These are phyloP conservation scores for Erebia ligea DNA, from an alignment of 2,888 invertebrate species.

Conservation along the genomic window DNA sequence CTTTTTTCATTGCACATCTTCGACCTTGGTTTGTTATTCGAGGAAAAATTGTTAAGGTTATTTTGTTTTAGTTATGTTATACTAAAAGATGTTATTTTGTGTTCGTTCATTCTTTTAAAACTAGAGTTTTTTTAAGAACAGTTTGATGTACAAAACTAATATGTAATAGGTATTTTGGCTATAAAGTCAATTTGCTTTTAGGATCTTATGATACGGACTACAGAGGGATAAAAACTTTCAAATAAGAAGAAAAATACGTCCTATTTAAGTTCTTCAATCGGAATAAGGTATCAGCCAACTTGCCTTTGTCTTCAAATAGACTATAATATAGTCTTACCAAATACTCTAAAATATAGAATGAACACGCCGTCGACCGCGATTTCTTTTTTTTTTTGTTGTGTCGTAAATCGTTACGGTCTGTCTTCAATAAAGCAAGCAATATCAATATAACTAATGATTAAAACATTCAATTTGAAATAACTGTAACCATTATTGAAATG, in stretches of 20 bases:
- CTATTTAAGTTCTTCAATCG: too few species aligned
- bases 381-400: not conserved
- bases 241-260: too few species aligned
- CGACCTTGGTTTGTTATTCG: slow-evolving; percentile 9
- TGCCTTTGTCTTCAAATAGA: too few species aligned
- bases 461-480: not conserved
- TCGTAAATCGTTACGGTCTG: too few species aligned
- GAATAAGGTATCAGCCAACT: too few species aligned
- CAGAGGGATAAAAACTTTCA: too few species aligned
- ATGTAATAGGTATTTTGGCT: too few species aligned
- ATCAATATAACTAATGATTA: not conserved
- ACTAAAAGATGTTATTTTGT: slow-evolving; percentile 13
- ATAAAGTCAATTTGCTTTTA: not conserved
- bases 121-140: not conserved
- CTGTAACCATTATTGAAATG: not conserved
- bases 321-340: too few species aligned
- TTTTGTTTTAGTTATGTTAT: not conserved
- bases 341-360: not conserved
- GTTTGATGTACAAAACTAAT: not conserved
- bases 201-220: not conserved
- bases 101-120: not conserved
- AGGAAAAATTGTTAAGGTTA: slow-evolving; percentile 27
- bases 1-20: slow-evolving; percentile 2
- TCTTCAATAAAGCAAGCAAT: not conserved
- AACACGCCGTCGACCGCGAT: not conserved